Evolutionary conservation across 1,140 invertebrate species (phyloP).

Genomic region (Anastrepha obliqua): DNA sequence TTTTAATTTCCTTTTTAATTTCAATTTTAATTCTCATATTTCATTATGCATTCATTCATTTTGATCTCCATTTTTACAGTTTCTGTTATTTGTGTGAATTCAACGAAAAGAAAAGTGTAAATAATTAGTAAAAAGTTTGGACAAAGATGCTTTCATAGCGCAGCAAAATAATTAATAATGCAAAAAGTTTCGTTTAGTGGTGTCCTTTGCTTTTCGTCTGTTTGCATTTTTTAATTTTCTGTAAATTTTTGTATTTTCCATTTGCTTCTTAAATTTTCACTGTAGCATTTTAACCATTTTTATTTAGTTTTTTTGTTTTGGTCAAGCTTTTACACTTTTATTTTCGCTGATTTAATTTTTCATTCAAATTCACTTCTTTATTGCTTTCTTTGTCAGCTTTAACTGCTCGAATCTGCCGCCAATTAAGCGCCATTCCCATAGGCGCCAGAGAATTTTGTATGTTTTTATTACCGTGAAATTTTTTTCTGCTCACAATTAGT

Average conservation of each 20-base stretch:
- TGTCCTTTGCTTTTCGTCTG: neutral
- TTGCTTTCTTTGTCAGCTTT: neutral
- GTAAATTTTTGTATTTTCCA: neutral
- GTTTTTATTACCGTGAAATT: constrained; percentile 16
- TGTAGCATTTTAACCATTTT: neutral
- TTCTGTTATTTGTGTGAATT: neutral
- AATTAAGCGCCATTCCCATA: neutral
- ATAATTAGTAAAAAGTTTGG: neutral
- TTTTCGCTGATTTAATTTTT: neutral
- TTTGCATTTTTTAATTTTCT: neutral
- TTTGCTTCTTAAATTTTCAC: neutral
- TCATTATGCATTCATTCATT: neutral
- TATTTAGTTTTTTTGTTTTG: neutral
- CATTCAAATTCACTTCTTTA: neutral
- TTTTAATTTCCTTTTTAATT: too few species aligned
- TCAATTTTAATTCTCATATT: neutral
- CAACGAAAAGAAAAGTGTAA: constrained; percentile 6
- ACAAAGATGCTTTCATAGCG: too few species aligned
- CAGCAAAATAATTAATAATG: constrained; percentile 17
- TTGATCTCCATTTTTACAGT: neutral
- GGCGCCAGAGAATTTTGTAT: neutral
- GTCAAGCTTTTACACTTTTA: too few species aligned
- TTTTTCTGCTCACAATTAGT: constrained; percentile 32
- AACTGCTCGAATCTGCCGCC: neutral
- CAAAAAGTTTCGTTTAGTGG: constrained; percentile 14